Evolutionary conservation across 2,888 invertebrate species (phyloP).

Genomic region (Spilosoma lubricipeda): DNA sequence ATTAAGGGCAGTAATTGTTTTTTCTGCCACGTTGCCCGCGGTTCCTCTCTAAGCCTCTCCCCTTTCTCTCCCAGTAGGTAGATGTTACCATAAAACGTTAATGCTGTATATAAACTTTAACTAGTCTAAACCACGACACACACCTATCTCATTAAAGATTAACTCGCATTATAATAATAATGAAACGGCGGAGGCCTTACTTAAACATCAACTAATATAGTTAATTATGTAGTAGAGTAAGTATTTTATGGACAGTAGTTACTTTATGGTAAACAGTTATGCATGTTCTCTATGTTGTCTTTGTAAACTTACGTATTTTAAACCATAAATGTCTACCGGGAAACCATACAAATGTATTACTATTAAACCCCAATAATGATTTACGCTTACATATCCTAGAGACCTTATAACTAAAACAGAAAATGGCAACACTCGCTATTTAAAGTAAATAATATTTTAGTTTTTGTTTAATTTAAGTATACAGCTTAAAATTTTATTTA

Average conservation of each 20-base stretch:
- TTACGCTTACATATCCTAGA: not conserved
- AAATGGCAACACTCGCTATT: not conserved
- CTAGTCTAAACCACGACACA: not conserved
- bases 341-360: constrained; percentile 47
- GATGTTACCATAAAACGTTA: not conserved
- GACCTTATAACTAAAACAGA: not conserved
- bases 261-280: constrained; percentile 31
- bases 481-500: not conserved
- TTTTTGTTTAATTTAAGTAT: not conserved
- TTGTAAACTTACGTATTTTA: constrained; percentile 35
- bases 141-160: not conserved
- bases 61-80: not conserved
- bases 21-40: not conserved
- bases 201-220: not conserved
- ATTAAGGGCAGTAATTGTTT: not conserved
- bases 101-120: not conserved
- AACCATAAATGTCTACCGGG: constrained; percentile 38
- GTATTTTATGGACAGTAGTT: not conserved
- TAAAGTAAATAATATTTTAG: not conserved
- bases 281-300: constrained; percentile 35
- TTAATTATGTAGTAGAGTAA: not conserved
- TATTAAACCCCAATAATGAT: constrained; percentile 46
- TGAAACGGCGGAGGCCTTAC: not conserved
- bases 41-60: not conserved
- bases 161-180: not conserved